Evolutionary conservation across 1,140 invertebrate genomes (phyloP).

Genomic region (Drosophila rhopaloa): DNA sequence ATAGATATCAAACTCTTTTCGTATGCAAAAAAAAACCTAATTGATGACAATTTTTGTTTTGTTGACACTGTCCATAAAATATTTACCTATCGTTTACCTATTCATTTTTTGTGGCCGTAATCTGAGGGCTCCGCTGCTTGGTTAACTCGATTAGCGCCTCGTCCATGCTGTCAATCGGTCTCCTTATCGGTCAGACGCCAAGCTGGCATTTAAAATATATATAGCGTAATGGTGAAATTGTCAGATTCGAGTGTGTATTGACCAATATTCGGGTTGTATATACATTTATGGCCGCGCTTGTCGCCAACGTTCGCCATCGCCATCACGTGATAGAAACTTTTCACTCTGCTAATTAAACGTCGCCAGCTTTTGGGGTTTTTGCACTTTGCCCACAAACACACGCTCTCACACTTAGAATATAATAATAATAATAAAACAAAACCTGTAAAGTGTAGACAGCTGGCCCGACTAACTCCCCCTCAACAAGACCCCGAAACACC

Average conservation of each 20-base stretch:
- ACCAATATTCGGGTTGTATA: conserved; percentile 54
- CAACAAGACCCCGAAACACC: not conserved
- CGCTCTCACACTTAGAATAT: conserved; percentile 13
- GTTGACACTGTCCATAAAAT: conserved; percentile 11
- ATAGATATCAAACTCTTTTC: not conserved
- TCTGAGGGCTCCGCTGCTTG: conserved; percentile 22
- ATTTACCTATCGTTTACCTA: conserved; percentile 1
- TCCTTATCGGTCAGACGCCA: conserved; percentile 54
- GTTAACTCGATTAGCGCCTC: conserved; percentile 50
- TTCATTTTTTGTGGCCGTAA: conserved; percentile 14
- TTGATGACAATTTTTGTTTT: conserved; percentile 12
- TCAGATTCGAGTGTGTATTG: conserved; percentile 78
- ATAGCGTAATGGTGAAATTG: conserved; percentile 62
- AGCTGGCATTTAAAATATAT: conserved; percentile 53
- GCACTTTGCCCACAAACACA: conserved; percentile 59
- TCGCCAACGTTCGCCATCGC: conserved; percentile 43
- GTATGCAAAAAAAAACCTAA: conserved; percentile 10
- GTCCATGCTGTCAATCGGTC: conserved; percentile 13
- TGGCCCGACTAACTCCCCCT: conserved; percentile 26
- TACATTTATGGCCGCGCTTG: conserved; percentile 56
- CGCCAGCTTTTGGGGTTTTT: conserved; percentile 66
- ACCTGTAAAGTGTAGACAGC: conserved; percentile 39
- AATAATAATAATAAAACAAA: conserved; percentile 29
- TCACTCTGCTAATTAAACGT: conserved; percentile 70
- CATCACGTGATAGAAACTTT: conserved; percentile 78